phyloP scores from a whole-genome alignment of 2,888 invertebrate species.

The Acleris holmiana region DNA sequence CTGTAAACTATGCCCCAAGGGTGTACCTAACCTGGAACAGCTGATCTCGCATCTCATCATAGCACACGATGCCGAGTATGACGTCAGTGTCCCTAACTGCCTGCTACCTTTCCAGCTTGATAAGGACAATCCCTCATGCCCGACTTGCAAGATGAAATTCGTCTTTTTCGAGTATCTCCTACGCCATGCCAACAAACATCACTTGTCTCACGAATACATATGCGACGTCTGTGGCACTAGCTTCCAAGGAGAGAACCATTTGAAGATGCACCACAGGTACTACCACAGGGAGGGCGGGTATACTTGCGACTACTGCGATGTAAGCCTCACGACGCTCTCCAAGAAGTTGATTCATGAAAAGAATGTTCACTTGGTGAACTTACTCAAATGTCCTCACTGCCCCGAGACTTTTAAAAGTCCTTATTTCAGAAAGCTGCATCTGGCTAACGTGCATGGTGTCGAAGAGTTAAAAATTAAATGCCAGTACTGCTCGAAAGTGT shows the following conservation, averaged over 20 bases:
- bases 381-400: constrained; percentile 70
- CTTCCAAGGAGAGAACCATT: constrained; percentile 77
- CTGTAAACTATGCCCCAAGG: constrained; percentile 67
- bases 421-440: constrained; percentile 71
- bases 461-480: constrained; percentile 78
- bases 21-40: constrained; percentile 64
- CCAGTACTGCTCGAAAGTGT: constrained; percentile 77
- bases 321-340: constrained; percentile 72
- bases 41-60: constrained; percentile 75
- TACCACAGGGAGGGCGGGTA: constrained; percentile 77
- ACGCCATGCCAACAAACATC: constrained; percentile 74
- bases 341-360: constrained; percentile 76
- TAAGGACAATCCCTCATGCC: constrained; percentile 69
- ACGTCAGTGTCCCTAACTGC: constrained; percentile 72
- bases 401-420: constrained; percentile 76
- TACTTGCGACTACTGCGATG: constrained; percentile 75
- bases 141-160: constrained; percentile 73
- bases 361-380: constrained; percentile 69
- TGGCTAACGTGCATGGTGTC: constrained; percentile 73
- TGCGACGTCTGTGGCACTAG: constrained; percentile 78
- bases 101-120: constrained; percentile 72
- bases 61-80: constrained; percentile 76
- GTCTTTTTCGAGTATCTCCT: constrained; percentile 75
- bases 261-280: constrained; percentile 77
- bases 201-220: constrained; percentile 75